A percentile compares a stretch with the other conserved stretches of the same genome.
phyloP scores from a whole-genome alignment of 1,140 invertebrate species.

The Teleopsis dalmanni region DNA sequence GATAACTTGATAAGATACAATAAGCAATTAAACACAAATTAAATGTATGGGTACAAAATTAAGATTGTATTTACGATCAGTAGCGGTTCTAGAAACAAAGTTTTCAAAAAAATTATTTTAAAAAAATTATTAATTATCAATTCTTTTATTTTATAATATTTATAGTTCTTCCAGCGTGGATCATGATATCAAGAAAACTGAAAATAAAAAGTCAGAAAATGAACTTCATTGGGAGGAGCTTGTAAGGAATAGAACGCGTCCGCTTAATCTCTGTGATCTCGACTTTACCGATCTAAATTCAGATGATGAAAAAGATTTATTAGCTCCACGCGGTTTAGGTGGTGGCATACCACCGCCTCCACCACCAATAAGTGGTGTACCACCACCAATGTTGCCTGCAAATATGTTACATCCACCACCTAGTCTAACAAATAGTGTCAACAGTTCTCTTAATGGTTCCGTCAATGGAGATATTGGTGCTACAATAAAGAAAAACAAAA shows the following conservation, averaged over 20 bases:
- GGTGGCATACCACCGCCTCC: constrained; percentile 65
- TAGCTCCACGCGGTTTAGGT: constrained; percentile 53
- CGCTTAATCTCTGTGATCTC: constrained; percentile 85
- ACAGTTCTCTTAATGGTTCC: constrained; percentile 39
- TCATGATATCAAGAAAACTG: constrained; percentile 50
- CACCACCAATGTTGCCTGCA: constrained; percentile 43
- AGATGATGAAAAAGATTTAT: constrained; percentile 62
- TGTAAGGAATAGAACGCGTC: constrained; percentile 69
- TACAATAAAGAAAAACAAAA: constrained; percentile 79
- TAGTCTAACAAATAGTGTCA: constrained; percentile 38
- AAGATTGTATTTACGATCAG: too few species aligned
- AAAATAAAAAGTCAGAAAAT: constrained; percentile 79
- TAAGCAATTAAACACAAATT: too few species aligned
- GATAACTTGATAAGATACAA: too few species aligned
- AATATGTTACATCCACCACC: constrained; percentile 32
- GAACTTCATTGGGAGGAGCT: constrained; percentile 93
- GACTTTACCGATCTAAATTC: constrained; percentile 91
- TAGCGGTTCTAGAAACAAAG: too few species aligned
- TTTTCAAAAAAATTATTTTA: too few species aligned
- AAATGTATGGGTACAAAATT: too few species aligned
- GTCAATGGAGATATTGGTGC: constrained; percentile 39
- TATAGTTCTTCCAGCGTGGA: constrained; percentile 45
- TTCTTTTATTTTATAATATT: not conserved
- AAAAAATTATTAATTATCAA: not conserved
- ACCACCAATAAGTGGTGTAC: constrained; percentile 44